Base-by-base conservation (phyloP, 2,888 invertebrate species). In the Mythimna pallens region DNA sequence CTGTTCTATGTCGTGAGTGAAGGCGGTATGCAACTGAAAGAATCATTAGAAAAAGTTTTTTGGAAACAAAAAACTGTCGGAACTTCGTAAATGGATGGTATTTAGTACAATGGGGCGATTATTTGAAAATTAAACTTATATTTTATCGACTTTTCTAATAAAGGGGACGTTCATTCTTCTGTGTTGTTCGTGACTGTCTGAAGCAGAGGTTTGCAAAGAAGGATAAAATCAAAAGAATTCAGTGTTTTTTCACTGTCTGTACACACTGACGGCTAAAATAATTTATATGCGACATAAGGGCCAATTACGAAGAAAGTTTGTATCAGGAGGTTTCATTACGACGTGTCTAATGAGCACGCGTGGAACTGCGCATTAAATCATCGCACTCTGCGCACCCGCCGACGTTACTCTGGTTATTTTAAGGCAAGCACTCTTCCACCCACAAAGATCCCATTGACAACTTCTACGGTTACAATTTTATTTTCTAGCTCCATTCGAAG, bases 391-490 rank as follows among this genome's bases (percentile, higher is more conserved):
- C 89, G 88, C 85, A 88, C 89, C 85, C 72, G 82, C 81, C 81
- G 76, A 78, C 80, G 74, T 83, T 65, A 87, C 83, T 84, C 70
- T 82, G 90, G 90, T 91, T 94, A 94, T 94, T 94, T 92, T 90
- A 90, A 92, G 86, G 76, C 81, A 84, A 78, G 82, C 83, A 79
- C 81, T 86, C 87, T 86, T 89, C 89, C 88, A 86, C 89, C 92
- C 89, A 91, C 92, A 90, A 90, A 87, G 85, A 88, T 90, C 89
- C 88, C 91, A 93, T 93, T 93, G 91, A 93, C 93, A 90, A 90
- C 83, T 88, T 87, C 89, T 88, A 89, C 81, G 81, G 87, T 88
- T 86, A 86, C 87, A 84, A 84, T 87, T 89, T 88, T 87, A 91
- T 90, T 89, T 88, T 89, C 88, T 88, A 86, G 86, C 86, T 87